These are phyloP conservation scores for Prosopocoilus inquinatus DNA, from an alignment of 2,888 invertebrate species.

Conservation along the genomic window DNA sequence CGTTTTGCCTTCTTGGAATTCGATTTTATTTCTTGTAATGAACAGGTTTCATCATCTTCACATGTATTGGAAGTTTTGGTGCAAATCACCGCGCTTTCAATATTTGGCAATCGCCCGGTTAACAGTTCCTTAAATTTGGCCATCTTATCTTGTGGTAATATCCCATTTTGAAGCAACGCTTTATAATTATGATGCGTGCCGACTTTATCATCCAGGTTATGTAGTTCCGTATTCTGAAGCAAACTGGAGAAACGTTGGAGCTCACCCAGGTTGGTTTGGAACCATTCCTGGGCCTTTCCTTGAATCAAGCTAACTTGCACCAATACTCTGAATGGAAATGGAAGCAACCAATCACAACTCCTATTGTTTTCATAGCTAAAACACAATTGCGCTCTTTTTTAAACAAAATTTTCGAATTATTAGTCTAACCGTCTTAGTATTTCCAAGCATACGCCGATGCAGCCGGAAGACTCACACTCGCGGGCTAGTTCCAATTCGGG, in stretches of 20 bases:
- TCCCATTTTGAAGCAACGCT: too few relatives aligned
- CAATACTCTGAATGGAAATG: slow-evolving; percentile 12
- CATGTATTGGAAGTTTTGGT: slow-evolving; percentile 14
- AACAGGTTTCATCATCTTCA: slow-evolving; percentile 16
- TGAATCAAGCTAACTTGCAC: slow-evolving; percentile 17
- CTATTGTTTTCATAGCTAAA: slow-evolving; percentile 19
- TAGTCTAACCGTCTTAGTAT: slow-evolving; percentile 25
- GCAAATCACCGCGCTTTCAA: slow-evolving; percentile 1
- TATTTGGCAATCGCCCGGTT: background rate
- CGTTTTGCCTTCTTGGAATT: slow-evolving; percentile 35
- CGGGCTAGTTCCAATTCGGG: slow-evolving; percentile 8
- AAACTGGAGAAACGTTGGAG: slow-evolving; percentile 29
- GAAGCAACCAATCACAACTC: slow-evolving; percentile 9
- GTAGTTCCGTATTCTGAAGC: slow-evolving; percentile 15
- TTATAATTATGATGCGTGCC: too few relatives aligned
- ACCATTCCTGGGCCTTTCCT: slow-evolving; percentile 27
- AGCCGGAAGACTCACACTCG: slow-evolving; percentile 17
- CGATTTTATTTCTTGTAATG: slow-evolving; percentile 13
- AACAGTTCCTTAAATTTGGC: background rate
- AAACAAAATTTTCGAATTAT: too few relatives aligned
- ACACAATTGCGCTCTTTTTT: too few relatives aligned
- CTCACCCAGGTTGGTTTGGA: slow-evolving; percentile 34
- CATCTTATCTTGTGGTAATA: background rate
- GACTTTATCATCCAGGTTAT: too few relatives aligned
- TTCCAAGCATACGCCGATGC: slow-evolving; percentile 28